Base-by-base conservation (phyloP, 2,113 vertebrate genomes). In the Sminthopsis crassicaudata region DNA sequence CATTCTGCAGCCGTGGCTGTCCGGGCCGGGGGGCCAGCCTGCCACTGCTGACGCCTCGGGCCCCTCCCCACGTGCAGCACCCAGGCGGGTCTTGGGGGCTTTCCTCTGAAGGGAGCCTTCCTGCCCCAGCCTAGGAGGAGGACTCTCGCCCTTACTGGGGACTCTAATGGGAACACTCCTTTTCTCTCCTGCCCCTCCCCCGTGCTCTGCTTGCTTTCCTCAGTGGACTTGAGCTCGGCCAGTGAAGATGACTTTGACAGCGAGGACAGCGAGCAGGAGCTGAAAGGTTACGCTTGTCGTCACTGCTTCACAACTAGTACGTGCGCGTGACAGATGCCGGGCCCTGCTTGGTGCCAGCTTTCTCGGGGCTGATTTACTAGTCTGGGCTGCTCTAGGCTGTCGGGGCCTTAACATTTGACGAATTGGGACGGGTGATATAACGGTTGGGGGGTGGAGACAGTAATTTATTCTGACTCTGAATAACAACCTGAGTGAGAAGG, bases 181-280 rank as follows among this genome's bases (percentile, higher is more conserved):
- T 26, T 84, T 23, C 0, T 84, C 93, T 90, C 91, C 55, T 14
- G 0, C 94, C 91, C 84, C 92, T 95, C 53, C 67, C 30, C 88
- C 46, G 1, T 42, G 36, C 36, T n/a, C 67, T 90, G 93, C 91
- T 53, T 4, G 0, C 54, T 30, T 22, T 89, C 22, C 30, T 42
- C 97, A 99, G 99, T 99, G 99, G 99, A 99, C 98, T 98, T 99
- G 97, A 99, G 99, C 96, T 99, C 99, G 0, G 99, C 99, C 98
- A 99, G 99, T 0, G 99, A 99, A 97, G 99, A 99, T 99, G 99
- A 99, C 98, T 99, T 99, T 91, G 99, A 99, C 99, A 99, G 99
- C 25, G 99, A 99, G 97, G 99, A 99, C 99, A 99, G 99, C 0
- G 99, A 99, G 91, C 99, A 99, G 98, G 99, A 99, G 96, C 98